Evolutionary conservation across 2,113 vertebrate species (phyloP).

Genomic region (Cheilinus undulatus): DNA sequence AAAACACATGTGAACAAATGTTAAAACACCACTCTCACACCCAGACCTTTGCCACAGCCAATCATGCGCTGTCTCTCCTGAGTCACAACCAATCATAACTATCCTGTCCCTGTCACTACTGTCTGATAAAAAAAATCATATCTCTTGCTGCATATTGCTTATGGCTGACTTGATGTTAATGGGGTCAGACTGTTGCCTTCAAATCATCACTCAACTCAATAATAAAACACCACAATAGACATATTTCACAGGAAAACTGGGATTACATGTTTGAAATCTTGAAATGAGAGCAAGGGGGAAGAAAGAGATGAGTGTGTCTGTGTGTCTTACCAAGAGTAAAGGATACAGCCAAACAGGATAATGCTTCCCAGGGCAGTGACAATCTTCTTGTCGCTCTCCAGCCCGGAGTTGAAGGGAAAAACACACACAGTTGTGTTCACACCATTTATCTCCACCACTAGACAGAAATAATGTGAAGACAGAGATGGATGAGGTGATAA

Average conservation of each 20-base stretch:
- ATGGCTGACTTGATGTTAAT: slow-evolving; percentile 1
- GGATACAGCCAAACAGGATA: slow-evolving; percentile 90
- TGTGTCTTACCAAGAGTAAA: slow-evolving; percentile 92
- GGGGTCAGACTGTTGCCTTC: background rate
- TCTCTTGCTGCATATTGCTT: slow-evolving; percentile 16
- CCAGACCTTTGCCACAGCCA: slow-evolving; percentile 39
- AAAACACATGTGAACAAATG: slow-evolving; percentile 74
- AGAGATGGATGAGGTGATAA: slow-evolving; percentile 31
- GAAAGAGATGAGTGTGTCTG: background rate
- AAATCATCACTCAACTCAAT: background rate
- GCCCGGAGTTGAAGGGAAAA: slow-evolving; percentile 87
- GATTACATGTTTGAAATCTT: background rate
- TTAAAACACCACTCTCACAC: slow-evolving; percentile 29
- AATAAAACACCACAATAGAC: background rate
- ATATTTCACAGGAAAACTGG: background rate
- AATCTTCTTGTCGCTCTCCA: slow-evolving; percentile 88
- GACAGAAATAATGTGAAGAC: slow-evolving; percentile 49
- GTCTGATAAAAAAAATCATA: slow-evolving; percentile 12
- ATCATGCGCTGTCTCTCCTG: slow-evolving; percentile 27
- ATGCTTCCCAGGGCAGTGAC: slow-evolving; percentile 88
- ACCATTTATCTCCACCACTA: slow-evolving; percentile 76
- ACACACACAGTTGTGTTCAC: slow-evolving; percentile 90
- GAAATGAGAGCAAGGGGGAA: background rate
- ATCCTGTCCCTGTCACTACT: slow-evolving; percentile 29
- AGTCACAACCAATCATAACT: slow-evolving; percentile 60